Percentiles rank a stretch among this genome's conserved stretches.
Conservation (phyloP, 2,797 vertebrate species). For the Salarias fasciatus region DNA sequence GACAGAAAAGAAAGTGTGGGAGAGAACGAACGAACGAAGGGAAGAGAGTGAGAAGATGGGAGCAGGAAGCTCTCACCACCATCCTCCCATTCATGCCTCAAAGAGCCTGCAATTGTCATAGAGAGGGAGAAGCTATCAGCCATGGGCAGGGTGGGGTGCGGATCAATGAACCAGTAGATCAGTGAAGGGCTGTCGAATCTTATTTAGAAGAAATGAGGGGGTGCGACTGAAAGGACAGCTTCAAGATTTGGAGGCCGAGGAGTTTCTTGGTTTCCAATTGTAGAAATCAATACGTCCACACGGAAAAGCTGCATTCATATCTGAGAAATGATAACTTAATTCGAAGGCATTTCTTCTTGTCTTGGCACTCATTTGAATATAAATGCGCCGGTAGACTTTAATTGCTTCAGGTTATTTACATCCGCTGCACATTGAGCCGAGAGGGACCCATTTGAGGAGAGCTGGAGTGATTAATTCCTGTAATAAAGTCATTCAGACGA, state of each 20-base stretch:
- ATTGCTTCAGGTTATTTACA: conserved; percentile 14
- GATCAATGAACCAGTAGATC: conserved; percentile 44
- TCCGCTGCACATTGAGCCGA: background rate
- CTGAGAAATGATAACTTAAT: background rate
- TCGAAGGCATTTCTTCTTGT: conserved; percentile 5
- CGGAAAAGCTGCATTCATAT: conserved; percentile 25
- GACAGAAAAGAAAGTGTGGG: conserved; percentile 28
- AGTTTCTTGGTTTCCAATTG: background rate
- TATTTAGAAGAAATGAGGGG: conserved; percentile 8
- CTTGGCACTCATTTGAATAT: conserved; percentile 9
- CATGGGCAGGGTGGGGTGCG: background rate
- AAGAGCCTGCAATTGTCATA: conserved; percentile 41
- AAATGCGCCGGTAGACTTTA: background rate
- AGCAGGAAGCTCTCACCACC: conserved; percentile 29
- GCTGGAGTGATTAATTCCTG: background rate
- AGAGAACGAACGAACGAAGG: conserved; percentile 14
- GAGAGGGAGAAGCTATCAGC: conserved; percentile 36
- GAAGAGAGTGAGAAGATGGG: conserved; percentile 18
- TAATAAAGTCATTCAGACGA: background rate
- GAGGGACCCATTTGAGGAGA: background rate
- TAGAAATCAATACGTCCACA: conserved; percentile 12
- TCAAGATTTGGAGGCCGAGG: background rate
- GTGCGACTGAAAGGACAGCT: conserved; percentile 15
- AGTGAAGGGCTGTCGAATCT: conserved; percentile 23
- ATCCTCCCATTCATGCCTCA: conserved; percentile 32